Conservation (phyloP, 2,113 vertebrate species). For the Vicugna pacos region DNA sequence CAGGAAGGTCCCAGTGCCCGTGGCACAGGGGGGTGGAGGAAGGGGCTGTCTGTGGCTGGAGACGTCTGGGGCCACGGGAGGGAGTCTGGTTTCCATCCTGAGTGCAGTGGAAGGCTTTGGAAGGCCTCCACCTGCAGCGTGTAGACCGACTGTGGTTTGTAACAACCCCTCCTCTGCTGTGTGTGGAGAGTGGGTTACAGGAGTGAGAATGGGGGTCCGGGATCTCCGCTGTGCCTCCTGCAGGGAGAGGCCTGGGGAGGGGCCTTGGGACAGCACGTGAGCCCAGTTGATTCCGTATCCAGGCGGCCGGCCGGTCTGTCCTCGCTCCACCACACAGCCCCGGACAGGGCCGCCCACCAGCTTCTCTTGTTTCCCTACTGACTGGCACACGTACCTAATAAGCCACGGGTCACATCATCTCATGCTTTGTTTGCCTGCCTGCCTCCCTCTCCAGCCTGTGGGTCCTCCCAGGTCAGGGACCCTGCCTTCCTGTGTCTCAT, state of each 20-base stretch:
- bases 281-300: accelerated
- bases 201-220: neutral
- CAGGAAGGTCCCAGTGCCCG: accelerated
- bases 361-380: neutral
- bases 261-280: accelerated
- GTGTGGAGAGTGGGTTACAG: accelerated
- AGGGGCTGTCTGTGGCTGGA: accelerated
- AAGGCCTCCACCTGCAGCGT: neutral
- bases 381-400: accelerated
- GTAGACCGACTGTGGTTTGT: accelerated
- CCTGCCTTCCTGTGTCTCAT: neutral
- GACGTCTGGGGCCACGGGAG: accelerated
- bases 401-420: accelerated
- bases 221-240: accelerated
- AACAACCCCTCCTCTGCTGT: accelerated
- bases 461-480: accelerated
- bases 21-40: accelerated
- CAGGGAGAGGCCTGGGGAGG: accelerated
- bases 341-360: neutral
- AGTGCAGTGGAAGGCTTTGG: accelerated
- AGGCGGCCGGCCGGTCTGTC: neutral
- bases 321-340: neutral
- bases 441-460: accelerated
- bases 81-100: neutral
- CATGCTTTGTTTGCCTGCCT: accelerated